Conservation (phyloP, 2,113 vertebrate species). For the Anolis carolinensis region DNA sequence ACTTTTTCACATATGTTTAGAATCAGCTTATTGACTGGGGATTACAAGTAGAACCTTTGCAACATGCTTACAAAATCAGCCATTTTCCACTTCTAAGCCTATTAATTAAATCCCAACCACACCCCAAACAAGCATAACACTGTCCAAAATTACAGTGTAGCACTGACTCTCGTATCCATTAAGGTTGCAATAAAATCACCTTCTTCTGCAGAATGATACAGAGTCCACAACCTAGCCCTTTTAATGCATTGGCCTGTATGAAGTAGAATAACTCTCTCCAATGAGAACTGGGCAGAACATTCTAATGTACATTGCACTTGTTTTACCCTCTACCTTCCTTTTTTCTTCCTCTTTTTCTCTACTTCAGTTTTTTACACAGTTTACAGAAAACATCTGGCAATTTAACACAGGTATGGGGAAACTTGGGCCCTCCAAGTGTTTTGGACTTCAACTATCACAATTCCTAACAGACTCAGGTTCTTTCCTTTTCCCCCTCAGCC, state of each 20-base stretch:
- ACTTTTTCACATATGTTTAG: background rate
- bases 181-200: background rate
- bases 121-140: background rate
- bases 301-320: background rate
- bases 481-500: too few species aligned
- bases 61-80: background rate
- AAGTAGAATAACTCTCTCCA: background rate
- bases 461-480: too few species aligned
- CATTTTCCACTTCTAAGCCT: background rate
- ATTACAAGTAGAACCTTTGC: background rate
- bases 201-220: background rate
- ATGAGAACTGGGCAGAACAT: background rate
- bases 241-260: background rate
- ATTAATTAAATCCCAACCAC: conserved; percentile 13
- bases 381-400: too few species aligned
- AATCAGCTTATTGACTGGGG: background rate
- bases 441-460: too few species aligned
- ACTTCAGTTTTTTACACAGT: background rate
- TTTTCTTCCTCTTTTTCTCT: background rate
- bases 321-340: background rate
- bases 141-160: background rate
- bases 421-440: too few species aligned
- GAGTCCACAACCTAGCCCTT: background rate
- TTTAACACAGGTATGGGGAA: too few species aligned
- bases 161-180: background rate